Evolutionary conservation across 2,797 vertebrate genomes (phyloP), one percentile per base, ranked within the genome.

Genomic region (Sebastes alutus): DNA sequence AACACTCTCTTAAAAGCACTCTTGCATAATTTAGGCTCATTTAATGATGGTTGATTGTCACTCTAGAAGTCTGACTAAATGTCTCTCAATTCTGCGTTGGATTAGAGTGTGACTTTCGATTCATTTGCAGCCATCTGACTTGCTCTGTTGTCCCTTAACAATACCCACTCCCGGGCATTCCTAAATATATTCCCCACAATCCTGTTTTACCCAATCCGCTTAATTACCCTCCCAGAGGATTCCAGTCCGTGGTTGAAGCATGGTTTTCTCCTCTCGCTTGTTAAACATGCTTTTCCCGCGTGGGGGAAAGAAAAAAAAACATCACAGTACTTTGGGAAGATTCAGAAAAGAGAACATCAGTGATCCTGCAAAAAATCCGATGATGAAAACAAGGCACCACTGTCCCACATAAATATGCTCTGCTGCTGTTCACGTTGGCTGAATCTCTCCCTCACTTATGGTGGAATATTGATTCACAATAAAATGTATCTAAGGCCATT

Each of bases 181-280:
- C 75, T 66, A 58, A 85, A 81, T 78, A 18, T 77, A 80, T 84
- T 78, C 78, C 65, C 68, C 61, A 59, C 67, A 82, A 78, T 89
- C 75, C 80, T 69, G 72, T 81, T 87, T 72, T 59, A 85, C 72
- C 67, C 61, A 77, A 67, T 84, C 83, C 23, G 14, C 65, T 27
- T 88, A 91, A 91, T 88, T 76, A 83, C 73, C 71, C 74, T 87
- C 79, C 85, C 78, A 55, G 58, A 75, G 75, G 71, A 84, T 46
- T 66, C 20, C 18, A 72, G 84, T 86, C 77, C 89, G 84, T 4
- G 75, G 75, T 81, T 84, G 86, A 91, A 90, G 70, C 65, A 11
- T 2, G 62, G 49, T 54, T 83, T 83, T 78, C 61, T 82, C 58
- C 42, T 60, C 35, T 60, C 1, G 22, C 70, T 80, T 73, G 42